These are phyloP conservation scores for Diaperis boleti DNA, from an alignment of 2,888 invertebrate species.

Conservation along the genomic window DNA sequence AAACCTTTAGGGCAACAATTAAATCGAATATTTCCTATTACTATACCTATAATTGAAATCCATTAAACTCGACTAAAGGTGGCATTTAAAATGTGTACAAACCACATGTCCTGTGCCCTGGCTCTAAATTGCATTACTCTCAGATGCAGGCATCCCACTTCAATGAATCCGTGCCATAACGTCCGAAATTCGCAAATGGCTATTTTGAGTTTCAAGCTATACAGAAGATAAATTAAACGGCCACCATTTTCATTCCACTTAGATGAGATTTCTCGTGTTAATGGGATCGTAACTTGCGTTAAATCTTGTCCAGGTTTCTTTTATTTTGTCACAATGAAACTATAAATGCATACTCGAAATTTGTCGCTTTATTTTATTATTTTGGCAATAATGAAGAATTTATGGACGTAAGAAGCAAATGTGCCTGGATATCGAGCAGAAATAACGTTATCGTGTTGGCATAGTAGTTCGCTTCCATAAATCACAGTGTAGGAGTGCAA, in stretches of 20 bases:
- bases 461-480: conserved; percentile 16
- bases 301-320: not conserved
- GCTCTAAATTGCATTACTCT: conserved; percentile 15
- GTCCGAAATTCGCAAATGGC: conserved; percentile 6
- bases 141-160: conserved; percentile 9
- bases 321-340: not conserved
- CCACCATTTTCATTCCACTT: not conserved
- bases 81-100: conserved; percentile 3
- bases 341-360: not conserved
- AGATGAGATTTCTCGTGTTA: conserved; percentile 7
- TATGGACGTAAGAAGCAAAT: conserved; percentile 6
- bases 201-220: conserved; percentile 4
- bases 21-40: not conserved
- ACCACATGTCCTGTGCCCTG: conserved; percentile 5
- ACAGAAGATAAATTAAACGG: conserved; percentile 11
- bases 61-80: conserved; percentile 10
- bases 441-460: conserved; percentile 16
- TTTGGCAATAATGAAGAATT: conserved; percentile 7
- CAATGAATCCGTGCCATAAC: conserved; percentile 1
- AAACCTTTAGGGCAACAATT: too few relatives aligned
- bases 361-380: not conserved
- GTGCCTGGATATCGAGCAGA: conserved; percentile 3
- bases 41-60: not conserved
- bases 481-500: conserved; percentile 14
- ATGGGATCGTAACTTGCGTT: not conserved